These are phyloP conservation scores for Synaphobranchus kaupii DNA, from an alignment of 2,797 vertebrate genomes.

Conservation along the genomic window DNA sequence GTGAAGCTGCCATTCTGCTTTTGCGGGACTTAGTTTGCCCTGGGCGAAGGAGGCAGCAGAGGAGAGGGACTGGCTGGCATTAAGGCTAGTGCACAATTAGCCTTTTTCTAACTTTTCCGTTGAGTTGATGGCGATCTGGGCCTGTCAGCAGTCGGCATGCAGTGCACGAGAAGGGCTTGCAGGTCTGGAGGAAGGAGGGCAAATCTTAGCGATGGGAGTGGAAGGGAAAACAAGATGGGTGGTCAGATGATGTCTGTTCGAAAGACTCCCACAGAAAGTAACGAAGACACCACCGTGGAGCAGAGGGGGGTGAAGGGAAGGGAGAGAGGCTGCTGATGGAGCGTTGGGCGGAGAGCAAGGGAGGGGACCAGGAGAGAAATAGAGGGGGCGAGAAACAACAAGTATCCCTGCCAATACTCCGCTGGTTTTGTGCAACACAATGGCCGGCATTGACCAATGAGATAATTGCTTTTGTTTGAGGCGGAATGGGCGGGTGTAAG, in stretches of 20 bases:
- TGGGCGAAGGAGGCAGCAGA: too few relatives aligned
- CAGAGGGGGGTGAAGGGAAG: background rate
- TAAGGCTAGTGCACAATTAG: background rate
- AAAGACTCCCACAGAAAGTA: background rate
- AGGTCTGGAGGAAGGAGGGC: background rate
- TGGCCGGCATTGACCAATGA: background rate
- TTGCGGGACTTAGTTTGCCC: too few relatives aligned
- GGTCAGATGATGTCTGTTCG: background rate
- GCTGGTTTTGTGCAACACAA: background rate
- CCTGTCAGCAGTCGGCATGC: background rate
- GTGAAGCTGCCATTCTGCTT: too few relatives aligned
- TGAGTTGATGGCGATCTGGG: background rate
- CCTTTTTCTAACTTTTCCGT: background rate
- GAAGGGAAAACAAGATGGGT: background rate
- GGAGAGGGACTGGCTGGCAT: too few relatives aligned
- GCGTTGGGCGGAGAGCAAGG: background rate
- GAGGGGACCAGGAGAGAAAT: background rate
- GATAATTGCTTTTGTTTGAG: background rate
- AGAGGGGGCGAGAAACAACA: background rate
- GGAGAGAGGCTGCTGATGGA: background rate
- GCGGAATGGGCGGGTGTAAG: background rate
- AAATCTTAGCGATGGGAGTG: background rate
- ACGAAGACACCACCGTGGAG: background rate
- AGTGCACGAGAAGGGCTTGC: background rate
- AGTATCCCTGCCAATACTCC: background rate